phyloP scores from a whole-genome alignment of 2,888 invertebrate species.

The Camptogramma bilineatum region DNA sequence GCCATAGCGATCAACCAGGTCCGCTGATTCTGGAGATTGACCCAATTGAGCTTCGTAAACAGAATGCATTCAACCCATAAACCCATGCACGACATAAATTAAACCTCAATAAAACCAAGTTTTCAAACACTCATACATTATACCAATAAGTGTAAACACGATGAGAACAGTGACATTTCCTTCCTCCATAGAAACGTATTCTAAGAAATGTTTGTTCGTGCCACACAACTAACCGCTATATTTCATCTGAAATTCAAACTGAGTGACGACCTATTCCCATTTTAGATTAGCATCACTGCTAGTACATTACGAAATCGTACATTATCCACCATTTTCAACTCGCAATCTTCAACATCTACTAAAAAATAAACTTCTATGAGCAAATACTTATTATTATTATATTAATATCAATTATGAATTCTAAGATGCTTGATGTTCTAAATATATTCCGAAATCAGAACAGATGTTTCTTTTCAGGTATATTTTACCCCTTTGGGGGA shows the following conservation, averaged over 20 bases:
- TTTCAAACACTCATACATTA: slow-evolving; percentile 8
- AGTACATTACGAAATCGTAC: slow-evolving; percentile 36
- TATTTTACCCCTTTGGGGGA: too few species aligned
- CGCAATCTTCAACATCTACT: background rate
- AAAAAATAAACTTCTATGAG: background rate
- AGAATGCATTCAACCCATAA: background rate
- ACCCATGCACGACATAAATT: background rate
- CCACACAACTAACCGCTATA: slow-evolving; percentile 1
- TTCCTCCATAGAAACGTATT: background rate
- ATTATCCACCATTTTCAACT: slow-evolving; percentile 3
- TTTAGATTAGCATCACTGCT: slow-evolving; percentile 35
- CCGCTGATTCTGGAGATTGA: too few species aligned
- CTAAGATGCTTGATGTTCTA: background rate
- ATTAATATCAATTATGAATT: background rate
- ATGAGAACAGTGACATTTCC: background rate
- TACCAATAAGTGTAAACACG: background rate
- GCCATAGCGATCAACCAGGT: too few species aligned
- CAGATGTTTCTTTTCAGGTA: too few species aligned
- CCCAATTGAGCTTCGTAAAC: background rate
- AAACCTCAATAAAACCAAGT: slow-evolving; percentile 28
- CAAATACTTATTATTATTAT: background rate
- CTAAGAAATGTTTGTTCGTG: slow-evolving; percentile 1
- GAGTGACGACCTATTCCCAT: slow-evolving; percentile 34
- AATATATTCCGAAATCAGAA: too few species aligned
- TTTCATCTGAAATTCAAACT: slow-evolving; percentile 32